A percentile compares a stretch with the other conserved stretches of the same genome.
Conservation (phyloP, 2,888 invertebrate genomes). For the Leptarthrus brevirostris region DNA sequence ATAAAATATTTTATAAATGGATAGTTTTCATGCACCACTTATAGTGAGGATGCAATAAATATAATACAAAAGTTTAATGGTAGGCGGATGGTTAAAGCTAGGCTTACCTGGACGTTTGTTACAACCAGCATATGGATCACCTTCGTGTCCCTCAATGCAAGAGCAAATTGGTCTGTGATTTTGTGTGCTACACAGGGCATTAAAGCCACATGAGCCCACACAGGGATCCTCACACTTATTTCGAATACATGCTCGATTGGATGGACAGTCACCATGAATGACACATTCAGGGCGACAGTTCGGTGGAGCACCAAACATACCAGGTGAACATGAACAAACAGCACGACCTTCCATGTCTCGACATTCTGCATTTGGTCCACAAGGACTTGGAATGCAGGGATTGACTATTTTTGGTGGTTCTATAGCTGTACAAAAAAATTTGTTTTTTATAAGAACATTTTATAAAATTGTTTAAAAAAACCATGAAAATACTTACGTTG, state of each 20-base stretch:
- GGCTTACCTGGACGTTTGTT: slow-evolving; percentile 72
- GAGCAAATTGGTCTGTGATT: slow-evolving; percentile 81
- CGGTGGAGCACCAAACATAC: slow-evolving; percentile 83
- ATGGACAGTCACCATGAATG: slow-evolving; percentile 78
- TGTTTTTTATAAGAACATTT: slow-evolving; percentile 1
- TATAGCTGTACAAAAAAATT: slow-evolving; percentile 62
- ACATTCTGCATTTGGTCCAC: slow-evolving; percentile 82
- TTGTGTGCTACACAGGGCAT: slow-evolving; percentile 77
- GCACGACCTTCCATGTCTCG: slow-evolving; percentile 75
- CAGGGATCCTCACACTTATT: slow-evolving; percentile 81
- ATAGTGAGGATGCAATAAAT: slow-evolving; percentile 56
- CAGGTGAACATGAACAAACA: slow-evolving; percentile 79
- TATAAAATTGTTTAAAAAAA: not conserved
- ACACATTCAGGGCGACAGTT: slow-evolving; percentile 82
- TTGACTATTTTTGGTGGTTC: slow-evolving; percentile 68
- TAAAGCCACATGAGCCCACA: slow-evolving; percentile 78
- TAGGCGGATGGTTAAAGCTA: slow-evolving; percentile 13
- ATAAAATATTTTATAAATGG: not conserved
- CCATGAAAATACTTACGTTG: slow-evolving; percentile 61
- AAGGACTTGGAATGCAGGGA: slow-evolving; percentile 79
- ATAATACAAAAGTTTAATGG: slow-evolving; percentile 55
- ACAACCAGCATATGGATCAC: slow-evolving; percentile 85
- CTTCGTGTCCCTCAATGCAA: slow-evolving; percentile 77
- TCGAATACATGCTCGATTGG: slow-evolving; percentile 77
- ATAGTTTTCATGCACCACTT: slow-evolving; percentile 18